A percentile compares a stretch with the other conserved stretches of the same genome.
phyloP scores from a whole-genome alignment of 2,113 vertebrate species.

The Thamnaconus septentrionalis region DNA sequence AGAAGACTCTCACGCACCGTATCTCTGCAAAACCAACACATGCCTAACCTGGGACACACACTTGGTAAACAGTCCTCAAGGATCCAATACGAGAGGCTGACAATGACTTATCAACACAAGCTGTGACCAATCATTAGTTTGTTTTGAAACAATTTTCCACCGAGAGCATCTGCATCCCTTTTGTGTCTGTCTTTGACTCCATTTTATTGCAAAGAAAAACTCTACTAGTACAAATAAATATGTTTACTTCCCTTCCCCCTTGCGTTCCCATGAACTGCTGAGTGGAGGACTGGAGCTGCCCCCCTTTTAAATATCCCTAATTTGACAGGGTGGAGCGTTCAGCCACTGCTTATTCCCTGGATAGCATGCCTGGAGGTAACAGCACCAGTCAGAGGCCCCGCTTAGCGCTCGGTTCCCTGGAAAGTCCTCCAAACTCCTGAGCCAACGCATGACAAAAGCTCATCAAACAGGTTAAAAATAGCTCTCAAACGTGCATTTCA shows the following conservation, averaged over 20 bases:
- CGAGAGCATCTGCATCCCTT: not conserved
- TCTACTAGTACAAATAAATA: not conserved
- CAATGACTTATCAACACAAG: not conserved
- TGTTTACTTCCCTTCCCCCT: slow-evolving; percentile 1
- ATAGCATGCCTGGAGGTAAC: slow-evolving; percentile 40
- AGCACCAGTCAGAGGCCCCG: slow-evolving; percentile 29
- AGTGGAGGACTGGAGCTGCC: slow-evolving; percentile 13
- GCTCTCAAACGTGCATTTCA: slow-evolving; percentile 29
- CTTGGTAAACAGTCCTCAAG: slow-evolving; percentile 39
- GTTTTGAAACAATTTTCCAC: not conserved
- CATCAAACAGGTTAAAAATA: slow-evolving; percentile 44
- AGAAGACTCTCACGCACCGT: slow-evolving; percentile 55
- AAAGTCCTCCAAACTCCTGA: slow-evolving; percentile 25
- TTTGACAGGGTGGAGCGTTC: slow-evolving; percentile 33
- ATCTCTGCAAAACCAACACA: slow-evolving; percentile 48
- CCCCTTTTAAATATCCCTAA: slow-evolving; percentile 44
- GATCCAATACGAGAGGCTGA: slow-evolving; percentile 10
- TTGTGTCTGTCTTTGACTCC: not conserved
- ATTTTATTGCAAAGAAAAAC: not conserved
- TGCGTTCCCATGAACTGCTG: slow-evolving; percentile 22
- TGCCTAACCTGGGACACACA: slow-evolving; percentile 31
- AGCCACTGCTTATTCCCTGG: slow-evolving; percentile 40
- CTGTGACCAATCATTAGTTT: not conserved
- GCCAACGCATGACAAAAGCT: slow-evolving; percentile 39
- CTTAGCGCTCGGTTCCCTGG: not conserved